These are phyloP conservation scores for Drosophila lacertosa DNA, from an alignment of 1,140 invertebrate species.

Conservation along the genomic window DNA sequence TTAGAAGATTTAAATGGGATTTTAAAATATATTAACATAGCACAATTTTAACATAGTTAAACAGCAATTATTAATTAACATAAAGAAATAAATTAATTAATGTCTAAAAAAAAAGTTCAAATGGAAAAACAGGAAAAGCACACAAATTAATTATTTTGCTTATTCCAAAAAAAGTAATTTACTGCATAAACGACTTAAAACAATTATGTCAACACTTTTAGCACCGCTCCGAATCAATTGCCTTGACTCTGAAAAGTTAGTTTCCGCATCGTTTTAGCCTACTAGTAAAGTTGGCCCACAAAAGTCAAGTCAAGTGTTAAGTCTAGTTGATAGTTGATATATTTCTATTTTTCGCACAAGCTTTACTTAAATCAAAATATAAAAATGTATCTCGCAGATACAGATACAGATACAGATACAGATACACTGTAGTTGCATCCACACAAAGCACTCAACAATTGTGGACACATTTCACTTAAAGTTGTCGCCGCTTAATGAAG, in stretches of 20 bases:
- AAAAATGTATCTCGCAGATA: slow-evolving; percentile 33
- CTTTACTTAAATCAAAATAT: slow-evolving; percentile 46
- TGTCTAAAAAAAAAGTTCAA: background rate
- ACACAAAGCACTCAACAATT: slow-evolving; percentile 65
- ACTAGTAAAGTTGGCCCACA: slow-evolving; percentile 8
- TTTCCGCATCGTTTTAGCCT: slow-evolving; percentile 15
- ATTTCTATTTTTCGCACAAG: slow-evolving; percentile 53
- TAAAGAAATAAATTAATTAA: background rate
- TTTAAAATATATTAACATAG: too few relatives aligned
- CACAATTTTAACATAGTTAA: too few relatives aligned
- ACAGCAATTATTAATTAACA: too few relatives aligned
- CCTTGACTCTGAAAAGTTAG: slow-evolving; percentile 21
- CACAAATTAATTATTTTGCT: background rate
- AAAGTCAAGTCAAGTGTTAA: slow-evolving; percentile 39
- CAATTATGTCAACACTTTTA: slow-evolving; percentile 6
- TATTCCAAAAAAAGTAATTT: slow-evolving; percentile 3
- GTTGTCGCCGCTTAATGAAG: slow-evolving; percentile 79
- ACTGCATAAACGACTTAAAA: slow-evolving; percentile 2
- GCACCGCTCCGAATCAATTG: slow-evolving; percentile 19
- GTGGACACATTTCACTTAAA: slow-evolving; percentile 81
- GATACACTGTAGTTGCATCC: too few relatives aligned
- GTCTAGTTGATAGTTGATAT: slow-evolving; percentile 14
- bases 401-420: background rate
- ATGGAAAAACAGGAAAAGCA: background rate
- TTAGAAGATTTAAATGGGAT: background rate